Percentiles rank a stretch among this genome's conserved stretches.
Evolutionary conservation across 2,888 invertebrate genomes (phyloP).

Genomic region (Oscheius sp.): DNA sequence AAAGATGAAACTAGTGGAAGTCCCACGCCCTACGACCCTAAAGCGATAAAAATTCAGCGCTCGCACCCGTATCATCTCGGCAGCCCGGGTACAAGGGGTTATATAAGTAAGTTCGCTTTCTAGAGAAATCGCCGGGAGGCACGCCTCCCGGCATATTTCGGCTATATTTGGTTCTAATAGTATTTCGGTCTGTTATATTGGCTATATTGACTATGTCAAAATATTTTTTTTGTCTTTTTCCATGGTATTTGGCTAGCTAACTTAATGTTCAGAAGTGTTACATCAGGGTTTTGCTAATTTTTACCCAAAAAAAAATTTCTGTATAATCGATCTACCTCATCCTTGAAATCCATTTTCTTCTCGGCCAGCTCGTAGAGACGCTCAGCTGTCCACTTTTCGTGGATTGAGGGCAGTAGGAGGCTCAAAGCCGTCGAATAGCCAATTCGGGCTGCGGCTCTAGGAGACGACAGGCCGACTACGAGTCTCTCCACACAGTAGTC

Average conservation of each 20-base stretch:
- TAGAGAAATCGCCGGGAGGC: background rate
- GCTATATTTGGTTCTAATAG: too few relatives aligned
- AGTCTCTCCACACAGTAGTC: constrained; percentile 54
- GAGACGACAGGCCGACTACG: constrained; percentile 50
- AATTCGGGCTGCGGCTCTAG: constrained; percentile 54
- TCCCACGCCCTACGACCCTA: too few relatives aligned
- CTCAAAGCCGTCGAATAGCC: constrained; percentile 46
- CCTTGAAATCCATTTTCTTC: constrained; percentile 52
- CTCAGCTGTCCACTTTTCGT: constrained; percentile 45
- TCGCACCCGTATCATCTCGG: background rate
- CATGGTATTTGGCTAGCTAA: background rate
- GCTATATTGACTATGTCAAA: background rate
- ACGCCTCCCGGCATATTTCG: too few relatives aligned
- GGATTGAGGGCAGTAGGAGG: constrained; percentile 35
- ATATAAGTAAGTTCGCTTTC: background rate
- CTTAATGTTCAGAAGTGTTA: too few relatives aligned
- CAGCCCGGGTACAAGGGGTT: background rate
- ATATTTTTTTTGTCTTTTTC: background rate
- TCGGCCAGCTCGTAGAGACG: constrained; percentile 48
- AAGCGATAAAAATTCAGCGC: too few relatives aligned
- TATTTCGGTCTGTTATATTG: too few relatives aligned
- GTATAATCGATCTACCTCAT: background rate
- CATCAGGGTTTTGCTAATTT: too few relatives aligned
- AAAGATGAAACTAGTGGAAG: too few relatives aligned
- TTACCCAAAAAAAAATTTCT: too few relatives aligned